phyloP scores from a whole-genome alignment of 2,113 vertebrate species.

The Cathartes aura region DNA sequence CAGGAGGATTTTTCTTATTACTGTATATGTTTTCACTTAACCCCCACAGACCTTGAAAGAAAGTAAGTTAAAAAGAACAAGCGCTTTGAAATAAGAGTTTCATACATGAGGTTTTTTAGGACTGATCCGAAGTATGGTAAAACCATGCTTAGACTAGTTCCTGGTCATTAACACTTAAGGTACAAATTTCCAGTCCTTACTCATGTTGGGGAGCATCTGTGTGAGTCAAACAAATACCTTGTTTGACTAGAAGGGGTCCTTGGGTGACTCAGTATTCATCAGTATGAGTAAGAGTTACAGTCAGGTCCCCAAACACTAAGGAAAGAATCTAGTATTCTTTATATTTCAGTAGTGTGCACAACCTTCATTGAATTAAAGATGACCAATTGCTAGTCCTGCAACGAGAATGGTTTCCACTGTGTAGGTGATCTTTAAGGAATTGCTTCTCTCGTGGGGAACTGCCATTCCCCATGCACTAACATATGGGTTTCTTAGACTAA shows the following conservation, averaged over 20 bases:
- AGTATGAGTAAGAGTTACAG: neutral
- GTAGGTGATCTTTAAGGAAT: neutral
- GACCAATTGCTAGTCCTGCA: neutral
- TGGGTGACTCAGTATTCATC: neutral
- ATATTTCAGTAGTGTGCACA: neutral
- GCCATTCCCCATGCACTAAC: neutral
- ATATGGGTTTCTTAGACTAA: neutral
- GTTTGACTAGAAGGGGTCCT: neutral
- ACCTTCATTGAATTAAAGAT: neutral
- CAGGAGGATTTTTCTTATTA: neutral
- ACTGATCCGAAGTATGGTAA: neutral
- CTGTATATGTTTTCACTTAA: neutral
- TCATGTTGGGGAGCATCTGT: neutral
- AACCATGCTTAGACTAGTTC: neutral
- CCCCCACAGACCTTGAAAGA: neutral
- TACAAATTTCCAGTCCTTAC: conserved; percentile 1
- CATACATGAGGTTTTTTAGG: neutral
- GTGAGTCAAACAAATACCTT: neutral
- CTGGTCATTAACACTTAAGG: neutral
- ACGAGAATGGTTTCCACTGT: neutral
- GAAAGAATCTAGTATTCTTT: neutral
- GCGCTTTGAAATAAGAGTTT: neutral
- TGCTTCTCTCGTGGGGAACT: neutral
- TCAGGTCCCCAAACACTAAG: neutral
- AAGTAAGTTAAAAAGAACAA: neutral